These are phyloP conservation scores for Eretmocerus hayati DNA, from an alignment of 2,888 invertebrate species.

Conservation along the genomic window DNA sequence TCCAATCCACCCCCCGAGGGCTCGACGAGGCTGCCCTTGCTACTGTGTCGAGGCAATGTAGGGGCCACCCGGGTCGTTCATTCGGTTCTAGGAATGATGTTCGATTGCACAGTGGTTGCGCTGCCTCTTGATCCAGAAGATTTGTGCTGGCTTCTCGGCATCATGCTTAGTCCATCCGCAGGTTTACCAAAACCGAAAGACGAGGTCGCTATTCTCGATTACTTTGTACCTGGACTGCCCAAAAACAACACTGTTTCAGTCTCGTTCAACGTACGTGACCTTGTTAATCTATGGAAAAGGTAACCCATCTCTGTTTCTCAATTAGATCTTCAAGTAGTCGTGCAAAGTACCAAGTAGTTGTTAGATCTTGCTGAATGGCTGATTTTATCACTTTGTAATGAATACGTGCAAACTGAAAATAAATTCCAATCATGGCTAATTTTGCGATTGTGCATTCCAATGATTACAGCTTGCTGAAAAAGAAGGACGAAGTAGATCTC, in stretches of 20 bases:
- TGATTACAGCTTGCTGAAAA: constrained; percentile 17
- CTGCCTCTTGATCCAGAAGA: constrained; percentile 33
- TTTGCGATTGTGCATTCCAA: too few species aligned
- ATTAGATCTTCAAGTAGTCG: too few species aligned
- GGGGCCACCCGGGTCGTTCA: constrained; percentile 34
- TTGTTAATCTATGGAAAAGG: constrained; percentile 32
- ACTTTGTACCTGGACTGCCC: constrained; percentile 31
- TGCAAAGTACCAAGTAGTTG: too few species aligned
- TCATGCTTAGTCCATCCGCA: constrained; percentile 28
- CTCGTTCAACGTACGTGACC: constrained; percentile 25
- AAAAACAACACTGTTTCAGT: constrained; percentile 30
- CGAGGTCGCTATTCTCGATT: constrained; percentile 31
- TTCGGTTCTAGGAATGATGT: constrained; percentile 33
- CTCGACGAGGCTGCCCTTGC: constrained; percentile 33
- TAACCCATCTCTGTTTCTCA: too few species aligned
- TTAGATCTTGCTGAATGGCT: too few species aligned
- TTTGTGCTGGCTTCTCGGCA: constrained; percentile 38
- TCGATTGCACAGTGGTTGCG: constrained; percentile 37
- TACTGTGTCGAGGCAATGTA: constrained; percentile 38
- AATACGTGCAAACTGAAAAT: too few species aligned
- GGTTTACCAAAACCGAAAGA: constrained; percentile 14
- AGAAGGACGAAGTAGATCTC: constrained; percentile 16
- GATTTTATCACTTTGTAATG: too few species aligned
- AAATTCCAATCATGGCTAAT: too few species aligned
- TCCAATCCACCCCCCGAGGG: constrained; percentile 18